Evolutionary conservation across 2,888 invertebrate species (phyloP).

Genomic region (Agrotis clavis): DNA sequence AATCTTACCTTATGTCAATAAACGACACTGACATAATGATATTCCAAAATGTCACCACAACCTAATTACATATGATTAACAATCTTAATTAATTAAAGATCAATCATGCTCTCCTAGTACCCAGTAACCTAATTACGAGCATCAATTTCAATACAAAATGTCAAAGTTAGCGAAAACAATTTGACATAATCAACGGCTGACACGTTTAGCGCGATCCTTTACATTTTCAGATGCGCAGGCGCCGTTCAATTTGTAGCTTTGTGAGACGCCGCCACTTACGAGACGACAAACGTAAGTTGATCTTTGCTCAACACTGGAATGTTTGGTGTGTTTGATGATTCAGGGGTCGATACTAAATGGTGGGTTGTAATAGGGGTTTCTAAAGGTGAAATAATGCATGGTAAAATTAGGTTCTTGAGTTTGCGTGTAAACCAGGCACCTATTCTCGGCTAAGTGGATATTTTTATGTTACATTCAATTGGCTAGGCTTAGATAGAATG

Average conservation of each 20-base stretch:
- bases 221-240: conserved; percentile 69
- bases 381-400: conserved; percentile 74
- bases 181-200: conserved; percentile 64
- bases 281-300: conserved; percentile 49
- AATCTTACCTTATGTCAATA: not conserved
- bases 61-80: conserved; percentile 12
- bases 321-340: conserved; percentile 23
- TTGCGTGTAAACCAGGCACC: conserved; percentile 66
- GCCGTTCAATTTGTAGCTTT: conserved; percentile 77
- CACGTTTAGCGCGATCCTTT: conserved; percentile 65
- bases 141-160: conserved; percentile 42
- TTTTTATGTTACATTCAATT: conserved; percentile 63
- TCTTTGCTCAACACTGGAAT: not conserved
- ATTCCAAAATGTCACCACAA: conserved; percentile 11
- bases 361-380: conserved; percentile 69
- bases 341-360: conserved; percentile 50
- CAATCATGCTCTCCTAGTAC: conserved; percentile 10
- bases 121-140: not conserved
- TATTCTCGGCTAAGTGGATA: conserved; percentile 66
- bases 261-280: conserved; percentile 72
- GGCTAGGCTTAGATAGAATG: conserved; percentile 51
- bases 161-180: conserved; percentile 63
- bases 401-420: conserved; percentile 74
- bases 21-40: not conserved
- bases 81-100: conserved; percentile 30